These are phyloP conservation scores for Ammospiza caudacuta DNA, from an alignment of 2,113 vertebrate species.

Conservation along the genomic window DNA sequence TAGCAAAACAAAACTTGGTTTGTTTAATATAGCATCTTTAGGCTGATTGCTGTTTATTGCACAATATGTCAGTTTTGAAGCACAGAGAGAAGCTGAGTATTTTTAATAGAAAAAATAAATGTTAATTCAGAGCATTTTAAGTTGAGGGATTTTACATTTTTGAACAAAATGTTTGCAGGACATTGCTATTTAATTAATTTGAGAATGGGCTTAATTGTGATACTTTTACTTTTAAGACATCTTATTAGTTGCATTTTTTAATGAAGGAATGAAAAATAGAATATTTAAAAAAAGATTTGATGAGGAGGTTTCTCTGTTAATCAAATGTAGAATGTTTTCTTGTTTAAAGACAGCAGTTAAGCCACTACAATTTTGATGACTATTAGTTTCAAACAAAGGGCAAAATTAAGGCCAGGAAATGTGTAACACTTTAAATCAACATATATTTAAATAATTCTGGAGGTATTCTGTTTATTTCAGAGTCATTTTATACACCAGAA, in stretches of 20 bases:
- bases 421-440: constrained; percentile 46
- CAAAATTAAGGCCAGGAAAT: constrained; percentile 59
- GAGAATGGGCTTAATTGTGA: constrained; percentile 63
- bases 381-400: constrained; percentile 62
- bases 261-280: constrained; percentile 43
- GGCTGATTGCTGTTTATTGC: constrained; percentile 84
- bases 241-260: constrained; percentile 36
- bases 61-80: constrained; percentile 79
- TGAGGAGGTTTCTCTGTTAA: constrained; percentile 57
- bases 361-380: constrained; percentile 54
- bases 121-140: constrained; percentile 74
- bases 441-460: constrained; percentile 62
- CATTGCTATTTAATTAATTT: constrained; percentile 69
- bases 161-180: constrained; percentile 68
- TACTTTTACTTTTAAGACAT: constrained; percentile 50
- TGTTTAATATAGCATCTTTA: constrained; percentile 83
- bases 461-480: constrained; percentile 46
- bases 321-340: constrained; percentile 44
- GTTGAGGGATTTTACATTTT: constrained; percentile 69
- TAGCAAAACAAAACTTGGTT: constrained; percentile 86
- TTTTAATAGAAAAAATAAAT: constrained; percentile 75
- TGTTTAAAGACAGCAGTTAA: constrained; percentile 43
- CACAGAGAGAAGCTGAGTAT: constrained; percentile 67
- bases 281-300: constrained; percentile 33
- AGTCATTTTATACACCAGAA: constrained; percentile 23